A percentile compares a stretch with the other conserved stretches of the same genome.
Conservation (phyloP, 2,797 vertebrate species). For the Clarias platycephalus region DNA sequence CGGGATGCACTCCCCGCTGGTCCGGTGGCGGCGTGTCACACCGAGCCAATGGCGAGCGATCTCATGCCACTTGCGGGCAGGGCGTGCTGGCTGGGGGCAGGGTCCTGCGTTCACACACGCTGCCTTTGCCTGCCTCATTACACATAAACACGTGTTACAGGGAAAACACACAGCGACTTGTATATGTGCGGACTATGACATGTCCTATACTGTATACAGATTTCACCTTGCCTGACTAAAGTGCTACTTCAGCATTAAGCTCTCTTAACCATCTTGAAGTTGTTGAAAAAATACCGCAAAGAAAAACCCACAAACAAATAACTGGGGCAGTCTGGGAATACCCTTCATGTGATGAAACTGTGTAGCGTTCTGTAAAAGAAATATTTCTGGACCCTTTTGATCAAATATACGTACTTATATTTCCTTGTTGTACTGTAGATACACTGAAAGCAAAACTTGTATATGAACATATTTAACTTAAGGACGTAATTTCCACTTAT, state of each 20-base stretch:
- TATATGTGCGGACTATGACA: conserved; percentile 20
- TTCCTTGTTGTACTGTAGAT: too few species aligned
- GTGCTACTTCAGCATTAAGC: not conserved
- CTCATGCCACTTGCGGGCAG: conserved; percentile 76
- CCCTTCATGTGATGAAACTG: not conserved
- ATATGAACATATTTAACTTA: too few species aligned
- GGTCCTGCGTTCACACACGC: conserved; percentile 60
- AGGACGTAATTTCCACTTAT: too few species aligned
- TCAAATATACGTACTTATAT: not conserved
- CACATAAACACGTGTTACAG: conserved; percentile 69
- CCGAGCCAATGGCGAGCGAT: conserved; percentile 79
- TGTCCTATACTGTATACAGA: not conserved
- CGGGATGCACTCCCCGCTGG: conserved; percentile 74
- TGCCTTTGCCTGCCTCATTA: conserved; percentile 73
- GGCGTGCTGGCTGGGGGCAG: conserved; percentile 69
- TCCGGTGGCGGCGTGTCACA: conserved; percentile 71
- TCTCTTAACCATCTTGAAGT: not conserved
- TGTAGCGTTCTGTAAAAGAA: not conserved
- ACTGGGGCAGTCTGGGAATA: not conserved
- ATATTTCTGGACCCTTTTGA: not conserved
- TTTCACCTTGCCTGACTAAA: not conserved
- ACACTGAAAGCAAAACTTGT: too few species aligned
- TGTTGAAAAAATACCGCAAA: not conserved
- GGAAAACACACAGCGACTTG: conserved; percentile 46
- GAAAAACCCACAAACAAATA: not conserved